Evolutionary conservation across 2,113 vertebrate genomes (phyloP).

Genomic region (Thunnus thynnus): DNA sequence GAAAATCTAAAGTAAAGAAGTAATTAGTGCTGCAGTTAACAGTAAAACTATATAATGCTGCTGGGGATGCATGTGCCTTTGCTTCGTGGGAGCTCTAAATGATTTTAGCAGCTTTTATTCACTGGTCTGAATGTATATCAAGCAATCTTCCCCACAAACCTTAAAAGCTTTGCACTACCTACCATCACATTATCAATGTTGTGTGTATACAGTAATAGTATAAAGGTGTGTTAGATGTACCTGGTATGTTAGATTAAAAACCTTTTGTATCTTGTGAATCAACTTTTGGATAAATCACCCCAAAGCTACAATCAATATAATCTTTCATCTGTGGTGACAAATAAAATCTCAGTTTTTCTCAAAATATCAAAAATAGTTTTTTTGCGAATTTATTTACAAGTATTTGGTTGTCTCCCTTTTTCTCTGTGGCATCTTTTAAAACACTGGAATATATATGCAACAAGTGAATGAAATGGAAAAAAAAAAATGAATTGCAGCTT

Average conservation of each 20-base stretch:
- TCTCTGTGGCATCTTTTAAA: not conserved
- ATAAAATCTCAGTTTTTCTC: constrained; percentile 44
- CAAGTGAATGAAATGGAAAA: no score
- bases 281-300: not conserved
- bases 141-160: constrained; percentile 2
- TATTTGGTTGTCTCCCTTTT: not conserved
- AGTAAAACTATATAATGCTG: not conserved
- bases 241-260: not conserved
- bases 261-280: constrained; percentile 12
- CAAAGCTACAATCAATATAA: not conserved
- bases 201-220: constrained; percentile 11
- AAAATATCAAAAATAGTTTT: constrained; percentile 34
- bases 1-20: not conserved
- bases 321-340: constrained; percentile 18
- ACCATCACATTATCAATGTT: not conserved
- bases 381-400: constrained; percentile 49
- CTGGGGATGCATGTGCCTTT: not conserved
- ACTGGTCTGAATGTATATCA: constrained; percentile 8
- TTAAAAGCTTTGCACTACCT: constrained; percentile 36
- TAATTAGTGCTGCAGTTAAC: not conserved
- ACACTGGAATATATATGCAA: no score
- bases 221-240: constrained; percentile 11
- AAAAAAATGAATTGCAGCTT: not conserved
- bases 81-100: not conserved
- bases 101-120: not conserved